Percentiles rank a stretch among this genome's conserved stretches.
phyloP scores from a whole-genome alignment of 1,140 invertebrate genomes.

The Drosophila saltans region DNA sequence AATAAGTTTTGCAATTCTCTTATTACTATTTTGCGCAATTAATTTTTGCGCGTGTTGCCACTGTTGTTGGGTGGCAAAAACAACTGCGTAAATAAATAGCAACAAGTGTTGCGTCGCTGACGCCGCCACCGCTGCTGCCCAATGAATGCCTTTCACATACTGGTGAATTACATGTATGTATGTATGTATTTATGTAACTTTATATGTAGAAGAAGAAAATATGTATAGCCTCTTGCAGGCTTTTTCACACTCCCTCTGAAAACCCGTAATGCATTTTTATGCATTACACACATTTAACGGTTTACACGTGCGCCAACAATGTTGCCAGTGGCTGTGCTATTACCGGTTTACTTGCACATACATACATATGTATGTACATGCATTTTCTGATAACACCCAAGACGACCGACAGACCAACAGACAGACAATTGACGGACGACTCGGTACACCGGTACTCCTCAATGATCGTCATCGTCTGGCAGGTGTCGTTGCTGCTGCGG shows the following conservation, averaged over 20 bases:
- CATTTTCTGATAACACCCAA: background rate
- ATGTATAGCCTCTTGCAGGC: too few relatives aligned
- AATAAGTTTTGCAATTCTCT: slow-evolving; percentile 43
- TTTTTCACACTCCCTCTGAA: background rate
- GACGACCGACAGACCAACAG: background rate
- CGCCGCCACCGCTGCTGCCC: too few relatives aligned
- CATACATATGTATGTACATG: background rate
- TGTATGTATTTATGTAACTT: too few relatives aligned
- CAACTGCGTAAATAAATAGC: slow-evolving; percentile 72
- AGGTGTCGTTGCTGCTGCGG: background rate
- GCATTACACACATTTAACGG: slow-evolving; percentile 65
- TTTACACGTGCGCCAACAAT: slow-evolving; percentile 68
- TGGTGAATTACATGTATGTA: too few relatives aligned
- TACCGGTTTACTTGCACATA: background rate
- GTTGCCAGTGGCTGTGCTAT: slow-evolving; percentile 19
- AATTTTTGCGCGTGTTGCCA: slow-evolving; percentile 45
- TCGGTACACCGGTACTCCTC: background rate
- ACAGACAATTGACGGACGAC: background rate
- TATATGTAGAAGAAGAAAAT: too few relatives aligned
- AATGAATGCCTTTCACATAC: too few relatives aligned
- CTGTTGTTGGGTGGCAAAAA: slow-evolving; percentile 31
- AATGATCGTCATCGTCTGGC: slow-evolving; percentile 2
- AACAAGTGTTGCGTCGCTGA: slow-evolving; percentile 47
- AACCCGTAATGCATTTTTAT: background rate
- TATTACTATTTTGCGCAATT: slow-evolving; percentile 48